Percentiles rank a stretch among this genome's conserved stretches.
phyloP scores from a whole-genome alignment of 2,797 vertebrate species.

The Rhabdophis nuchalis region DNA sequence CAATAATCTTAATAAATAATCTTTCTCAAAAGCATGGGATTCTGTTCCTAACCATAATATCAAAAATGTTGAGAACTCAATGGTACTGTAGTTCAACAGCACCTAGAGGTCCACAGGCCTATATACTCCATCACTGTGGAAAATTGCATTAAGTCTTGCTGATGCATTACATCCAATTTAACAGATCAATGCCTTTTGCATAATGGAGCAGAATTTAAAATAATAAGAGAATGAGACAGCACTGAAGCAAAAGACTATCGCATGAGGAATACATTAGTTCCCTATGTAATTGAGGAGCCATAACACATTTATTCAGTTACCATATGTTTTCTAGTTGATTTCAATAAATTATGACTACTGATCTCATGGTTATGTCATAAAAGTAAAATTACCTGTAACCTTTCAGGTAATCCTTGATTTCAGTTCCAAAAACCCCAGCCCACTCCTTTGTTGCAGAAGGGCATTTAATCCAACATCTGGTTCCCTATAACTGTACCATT shows the following conservation, averaged over 20 bases:
- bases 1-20: conserved; percentile 2
- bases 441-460: neutral
- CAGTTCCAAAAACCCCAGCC: neutral
- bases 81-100: neutral
- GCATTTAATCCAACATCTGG: neutral
- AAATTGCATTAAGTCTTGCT: neutral
- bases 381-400: neutral
- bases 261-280: neutral
- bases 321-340: neutral
- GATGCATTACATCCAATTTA: neutral
- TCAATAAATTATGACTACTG: neutral
- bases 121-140: neutral
- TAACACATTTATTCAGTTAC: neutral
- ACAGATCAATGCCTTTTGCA: neutral
- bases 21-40: neutral
- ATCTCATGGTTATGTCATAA: neutral
- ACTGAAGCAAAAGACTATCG: neutral
- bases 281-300: neutral
- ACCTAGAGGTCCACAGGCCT: neutral
- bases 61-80: neutral
- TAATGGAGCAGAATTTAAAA: neutral
- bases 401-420: neutral
- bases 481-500: neutral
- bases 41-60: neutral
- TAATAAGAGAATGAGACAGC: neutral